These are phyloP conservation scores for Phengaris alcon DNA, from an alignment of 2,888 invertebrate genomes.

Conservation along the genomic window DNA sequence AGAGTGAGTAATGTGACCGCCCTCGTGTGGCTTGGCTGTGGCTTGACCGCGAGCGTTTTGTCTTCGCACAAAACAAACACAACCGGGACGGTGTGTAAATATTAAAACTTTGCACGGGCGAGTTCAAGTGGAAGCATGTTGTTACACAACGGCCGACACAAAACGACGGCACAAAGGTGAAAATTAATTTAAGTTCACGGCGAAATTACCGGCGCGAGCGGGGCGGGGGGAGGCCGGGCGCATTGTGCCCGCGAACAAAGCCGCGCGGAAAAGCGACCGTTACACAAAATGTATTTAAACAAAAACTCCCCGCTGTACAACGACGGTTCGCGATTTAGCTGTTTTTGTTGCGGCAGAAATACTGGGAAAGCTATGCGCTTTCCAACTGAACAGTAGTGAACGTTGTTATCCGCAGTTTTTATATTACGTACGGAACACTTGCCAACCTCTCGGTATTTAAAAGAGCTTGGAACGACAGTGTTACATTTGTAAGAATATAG, in stretches of 20 bases:
- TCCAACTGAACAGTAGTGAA: background rate
- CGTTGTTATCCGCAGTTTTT: background rate
- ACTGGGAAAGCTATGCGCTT: background rate
- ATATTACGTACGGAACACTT: background rate
- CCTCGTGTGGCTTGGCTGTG: background rate
- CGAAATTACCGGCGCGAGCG: background rate
- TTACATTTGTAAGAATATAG: background rate
- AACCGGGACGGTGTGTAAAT: background rate
- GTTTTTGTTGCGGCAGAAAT: background rate
- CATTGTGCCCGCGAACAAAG: conserved; percentile 18
- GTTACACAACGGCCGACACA: background rate
- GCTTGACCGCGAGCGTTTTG: background rate
- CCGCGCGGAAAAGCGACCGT: conserved; percentile 4
- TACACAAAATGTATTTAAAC: conserved; percentile 12
- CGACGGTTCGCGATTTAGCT: background rate
- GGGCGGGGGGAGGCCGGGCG: background rate
- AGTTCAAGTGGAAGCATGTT: background rate
- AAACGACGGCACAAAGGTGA: conserved; percentile 18
- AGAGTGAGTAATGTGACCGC: background rate
- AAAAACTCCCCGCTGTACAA: conserved; percentile 11
- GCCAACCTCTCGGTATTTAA: background rate
- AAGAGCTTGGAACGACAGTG: background rate
- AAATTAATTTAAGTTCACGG: conserved; percentile 9
- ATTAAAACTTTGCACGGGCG: background rate
- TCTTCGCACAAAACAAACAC: conserved; percentile 1